A percentile compares a stretch with the other conserved stretches of the same genome.
Conservation (phyloP, 1,140 invertebrate genomes). For the Trichonephila inaurata region DNA sequence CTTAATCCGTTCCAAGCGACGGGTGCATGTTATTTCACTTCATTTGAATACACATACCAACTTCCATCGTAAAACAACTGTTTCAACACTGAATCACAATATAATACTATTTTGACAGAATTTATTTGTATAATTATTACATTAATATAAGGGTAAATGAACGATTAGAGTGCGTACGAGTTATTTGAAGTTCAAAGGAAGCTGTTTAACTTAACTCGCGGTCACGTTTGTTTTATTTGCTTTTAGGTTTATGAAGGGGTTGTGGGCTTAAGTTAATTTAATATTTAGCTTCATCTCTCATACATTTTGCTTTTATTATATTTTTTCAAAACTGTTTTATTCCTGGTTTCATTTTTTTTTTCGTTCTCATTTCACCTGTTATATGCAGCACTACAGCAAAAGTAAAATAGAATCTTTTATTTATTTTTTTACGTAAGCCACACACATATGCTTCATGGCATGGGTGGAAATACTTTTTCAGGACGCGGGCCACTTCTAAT, state of each 20-base stretch:
- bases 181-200: not conserved
- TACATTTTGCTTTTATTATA: too few species aligned
- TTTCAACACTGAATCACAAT: not conserved
- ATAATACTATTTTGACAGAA: too few species aligned
- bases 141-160: constrained; percentile 25
- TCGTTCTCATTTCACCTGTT: too few species aligned
- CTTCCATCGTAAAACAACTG: not conserved
- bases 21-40: not conserved
- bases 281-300: too few species aligned
- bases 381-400: too few species aligned
- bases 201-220: not conserved
- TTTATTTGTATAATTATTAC: constrained; percentile 15
- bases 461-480: too few species aligned
- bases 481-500: too few species aligned
- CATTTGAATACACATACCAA: not conserved
- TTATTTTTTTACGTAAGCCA: too few species aligned
- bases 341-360: too few species aligned
- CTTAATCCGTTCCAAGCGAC: not conserved
- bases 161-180: not conserved
- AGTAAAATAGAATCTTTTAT: too few species aligned
- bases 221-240: not conserved
- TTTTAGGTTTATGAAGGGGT: not conserved
- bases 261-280: not conserved
- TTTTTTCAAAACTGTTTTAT: too few species aligned
- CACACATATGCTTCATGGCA: too few species aligned